Evolutionary conservation across 64 coral and sea anemone species (phyloP), one percentile per base, ranked within the genome.

Genomic region (Actinia tenebrosa): DNA sequence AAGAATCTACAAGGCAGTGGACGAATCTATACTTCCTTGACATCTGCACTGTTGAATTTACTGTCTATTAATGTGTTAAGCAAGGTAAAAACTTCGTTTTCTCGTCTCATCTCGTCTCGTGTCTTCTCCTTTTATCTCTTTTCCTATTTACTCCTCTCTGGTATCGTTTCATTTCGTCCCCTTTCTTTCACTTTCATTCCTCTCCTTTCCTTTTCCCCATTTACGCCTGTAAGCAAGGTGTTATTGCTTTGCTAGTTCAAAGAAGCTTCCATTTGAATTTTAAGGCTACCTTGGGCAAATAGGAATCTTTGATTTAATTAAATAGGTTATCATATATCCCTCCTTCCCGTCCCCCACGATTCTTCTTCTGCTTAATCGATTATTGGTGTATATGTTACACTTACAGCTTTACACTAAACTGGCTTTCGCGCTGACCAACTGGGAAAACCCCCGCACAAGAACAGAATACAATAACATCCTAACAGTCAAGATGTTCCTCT

Each of bases 401-500:
- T 1, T 5, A 52, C 80, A 83, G 82, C 64, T 90, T 3, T 90
- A 90, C 71, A n/a, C 50, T 16, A 90, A 90, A 63, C 42, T 90
- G 18, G 89, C 82, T 4, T 90, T 90, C 77, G 89, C 89, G 6
- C 71, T 90, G 37, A 78, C 66, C 26, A 79, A 78, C 83, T 90
- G 89, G 89, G 89, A 90, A 44, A 90, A 90, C 62, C 89, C 89
- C 27, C 89, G 89, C 15, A 90, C 89, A 7, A 66, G 45, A 16
- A 90, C 60, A 23, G 82, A 90, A 16, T 90, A 90, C 56, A 80
- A 90, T 15, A 53, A 90, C 55, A 90, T 90, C 20, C 50, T 90
- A 10, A 90, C 89, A 1, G 62, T 90, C 20, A 90, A 90, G 64
- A 90, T 90, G 89, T 90, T 90, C 60, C 82, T 90, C 16, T 90